Conservation (phyloP, 2,888 invertebrate genomes). For the Agriotes lineatus region DNA sequence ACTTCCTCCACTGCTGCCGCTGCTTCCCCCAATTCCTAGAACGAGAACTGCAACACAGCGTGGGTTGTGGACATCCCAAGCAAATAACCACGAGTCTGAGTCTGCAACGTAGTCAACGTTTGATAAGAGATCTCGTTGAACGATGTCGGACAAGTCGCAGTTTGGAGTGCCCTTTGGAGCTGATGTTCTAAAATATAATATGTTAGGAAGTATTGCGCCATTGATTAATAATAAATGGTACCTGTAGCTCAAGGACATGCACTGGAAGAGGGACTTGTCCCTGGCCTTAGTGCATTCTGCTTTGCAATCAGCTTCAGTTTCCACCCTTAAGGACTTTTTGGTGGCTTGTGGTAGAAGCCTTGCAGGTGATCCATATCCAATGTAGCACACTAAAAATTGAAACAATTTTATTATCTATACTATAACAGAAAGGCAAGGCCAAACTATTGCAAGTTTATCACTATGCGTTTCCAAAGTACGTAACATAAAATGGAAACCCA, state of each 20-base stretch:
- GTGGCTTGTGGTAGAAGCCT: constrained; percentile 75
- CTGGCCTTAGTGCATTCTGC: constrained; percentile 74
- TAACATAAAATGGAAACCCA: too few species aligned
- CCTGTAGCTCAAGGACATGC: constrained; percentile 83
- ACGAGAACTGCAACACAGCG: constrained; percentile 67
- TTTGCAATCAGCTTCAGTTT: constrained; percentile 78
- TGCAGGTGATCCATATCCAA: constrained; percentile 83
- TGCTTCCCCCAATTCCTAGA: too few species aligned
- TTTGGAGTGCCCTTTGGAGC: constrained; percentile 67
- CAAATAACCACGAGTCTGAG: constrained; percentile 78
- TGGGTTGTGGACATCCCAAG: constrained; percentile 84
- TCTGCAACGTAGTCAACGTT: constrained; percentile 81
- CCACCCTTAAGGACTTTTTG: constrained; percentile 74
- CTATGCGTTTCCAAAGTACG: too few species aligned
- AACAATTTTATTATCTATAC: too few species aligned
- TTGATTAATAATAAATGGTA: constrained; percentile 56
- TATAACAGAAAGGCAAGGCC: too few species aligned
- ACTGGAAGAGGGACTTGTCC: constrained; percentile 73
- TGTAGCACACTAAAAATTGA: constrained; percentile 77
- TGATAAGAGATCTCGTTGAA: constrained; percentile 79
- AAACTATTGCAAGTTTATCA: too few species aligned
- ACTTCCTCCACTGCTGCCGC: background rate
- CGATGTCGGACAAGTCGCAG: constrained; percentile 83
- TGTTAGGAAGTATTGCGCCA: constrained; percentile 2
- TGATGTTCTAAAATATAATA: constrained; percentile 52